Evolutionary conservation across 2,888 invertebrate species (phyloP), one percentile per base, ranked within the genome.

Genomic region (Macaria liturata): DNA sequence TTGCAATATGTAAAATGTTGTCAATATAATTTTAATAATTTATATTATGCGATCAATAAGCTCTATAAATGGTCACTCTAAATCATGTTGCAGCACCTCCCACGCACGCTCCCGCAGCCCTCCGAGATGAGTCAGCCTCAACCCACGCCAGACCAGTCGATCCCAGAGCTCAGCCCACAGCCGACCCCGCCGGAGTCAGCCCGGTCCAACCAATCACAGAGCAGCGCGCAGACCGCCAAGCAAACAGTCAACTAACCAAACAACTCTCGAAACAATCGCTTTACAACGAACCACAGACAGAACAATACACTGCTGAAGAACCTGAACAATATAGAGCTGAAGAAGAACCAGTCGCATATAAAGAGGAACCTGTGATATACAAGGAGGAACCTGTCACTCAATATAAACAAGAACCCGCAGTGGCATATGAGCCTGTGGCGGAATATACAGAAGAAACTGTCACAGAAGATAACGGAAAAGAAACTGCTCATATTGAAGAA

Each of bases 91-190:
- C 32, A 91, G 91, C 91, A 91, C 91, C 81, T 78, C 61, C 91
- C 91, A 64, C 91, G 91, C 84, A 83, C 88, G 52, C 80, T 69
- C 61, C 89, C 81, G 43, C 81, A 74, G 56, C 88, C 81, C 67
- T 80, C 80, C 67, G 88, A 86, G 76, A 78, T 81, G 68, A 80
- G 76, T 74, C 82, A 77, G 48, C 81, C 84, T 65, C 83, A 66
- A 49, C 89, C 86, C 64, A 68, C 75, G 55, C 84, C 86, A 65
- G 91, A 90, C 80, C 75, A 76, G 73, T 83, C 79, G 48, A 89
- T 91, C 46, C 88, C 89, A 50, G 91, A 89, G 70, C 65, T 88
- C 79, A 88, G 80, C 59, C 91, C 91, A 30, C 89, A 88, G 63
- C 85, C 83, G 52, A 84, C 86, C 1, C 89, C 88, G 32, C 81